Evolutionary conservation across 2,113 vertebrate species (phyloP).

Genomic region (Gobius niger): DNA sequence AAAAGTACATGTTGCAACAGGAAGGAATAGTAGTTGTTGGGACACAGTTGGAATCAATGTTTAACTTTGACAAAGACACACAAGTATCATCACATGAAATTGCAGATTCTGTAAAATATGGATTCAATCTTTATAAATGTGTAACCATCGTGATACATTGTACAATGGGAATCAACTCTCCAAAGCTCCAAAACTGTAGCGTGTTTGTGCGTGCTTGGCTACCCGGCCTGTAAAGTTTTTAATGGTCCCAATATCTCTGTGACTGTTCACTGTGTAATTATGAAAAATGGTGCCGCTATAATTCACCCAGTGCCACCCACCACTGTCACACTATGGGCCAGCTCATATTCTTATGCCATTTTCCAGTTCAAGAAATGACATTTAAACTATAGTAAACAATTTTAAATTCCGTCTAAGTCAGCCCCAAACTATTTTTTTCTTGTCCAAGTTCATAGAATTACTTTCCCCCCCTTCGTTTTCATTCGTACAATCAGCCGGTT

Average conservation of each 20-base stretch:
- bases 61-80: too few species aligned
- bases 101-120: not conserved
- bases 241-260: slow-evolving; percentile 69
- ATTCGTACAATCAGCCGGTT: slow-evolving; percentile 57
- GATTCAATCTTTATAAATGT: too few species aligned
- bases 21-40: too few species aligned
- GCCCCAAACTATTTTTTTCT: slow-evolving; percentile 36
- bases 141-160: not conserved
- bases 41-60: too few species aligned
- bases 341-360: slow-evolving; percentile 36
- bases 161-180: not conserved
- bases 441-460: slow-evolving; percentile 21
- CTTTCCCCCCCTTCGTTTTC: slow-evolving; percentile 36
- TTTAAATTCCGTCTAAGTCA: slow-evolving; percentile 44
- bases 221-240: slow-evolving; percentile 44
- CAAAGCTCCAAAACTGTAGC: not conserved
- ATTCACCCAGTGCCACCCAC: slow-evolving; percentile 49
- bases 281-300: slow-evolving; percentile 64
- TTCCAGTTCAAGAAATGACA: slow-evolving; percentile 28
- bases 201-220: slow-evolving; percentile 7
- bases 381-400: slow-evolving; percentile 39
- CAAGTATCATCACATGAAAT: not conserved
- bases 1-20: too few species aligned
- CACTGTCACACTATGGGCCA: slow-evolving; percentile 35
- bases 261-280: slow-evolving; percentile 75